Percentiles rank a stretch among this genome's conserved stretches.
phyloP scores from a whole-genome alignment of 2,113 vertebrate species.

The Ptyas mucosa region DNA sequence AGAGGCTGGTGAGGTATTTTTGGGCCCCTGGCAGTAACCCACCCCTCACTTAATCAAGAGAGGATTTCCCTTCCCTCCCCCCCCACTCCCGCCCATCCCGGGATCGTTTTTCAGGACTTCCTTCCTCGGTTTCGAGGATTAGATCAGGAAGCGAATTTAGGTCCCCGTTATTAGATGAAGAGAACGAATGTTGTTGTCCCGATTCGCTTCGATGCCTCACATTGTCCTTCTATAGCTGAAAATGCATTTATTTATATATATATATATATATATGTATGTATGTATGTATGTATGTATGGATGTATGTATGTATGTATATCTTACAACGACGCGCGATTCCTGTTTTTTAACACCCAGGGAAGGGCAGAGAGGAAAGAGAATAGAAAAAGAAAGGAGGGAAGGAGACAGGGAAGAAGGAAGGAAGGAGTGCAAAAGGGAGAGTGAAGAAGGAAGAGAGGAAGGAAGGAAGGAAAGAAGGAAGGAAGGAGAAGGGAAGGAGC shows the following conservation, averaged over 20 bases:
- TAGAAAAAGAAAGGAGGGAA: background rate
- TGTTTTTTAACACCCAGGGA: background rate
- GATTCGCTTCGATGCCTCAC: background rate
- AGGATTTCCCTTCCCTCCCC: background rate
- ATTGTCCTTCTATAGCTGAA: background rate
- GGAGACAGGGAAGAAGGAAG: background rate
- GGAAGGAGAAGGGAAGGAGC: too few species aligned
- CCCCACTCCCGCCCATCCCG: too few species aligned
- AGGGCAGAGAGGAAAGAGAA: background rate
- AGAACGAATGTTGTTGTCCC: background rate
- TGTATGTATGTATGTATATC: background rate
- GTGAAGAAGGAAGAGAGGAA: background rate
- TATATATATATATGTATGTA: too few species aligned
- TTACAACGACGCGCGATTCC: background rate
- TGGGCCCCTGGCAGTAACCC: background rate
- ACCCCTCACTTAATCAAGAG: background rate
- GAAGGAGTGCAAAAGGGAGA: fast-evolving
- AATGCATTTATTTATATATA: background rate
- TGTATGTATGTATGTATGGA: too few species aligned
- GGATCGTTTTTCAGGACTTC: background rate
- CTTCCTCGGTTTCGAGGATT: background rate
- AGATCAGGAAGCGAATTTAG: background rate
- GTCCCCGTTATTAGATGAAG: background rate
- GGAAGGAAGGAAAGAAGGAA: too few species aligned
- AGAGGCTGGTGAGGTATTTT: background rate